Evolutionary conservation across 2,888 invertebrate genomes (phyloP), one percentile per base, ranked within the genome.

Genomic region (Epirrhoe tristata): DNA sequence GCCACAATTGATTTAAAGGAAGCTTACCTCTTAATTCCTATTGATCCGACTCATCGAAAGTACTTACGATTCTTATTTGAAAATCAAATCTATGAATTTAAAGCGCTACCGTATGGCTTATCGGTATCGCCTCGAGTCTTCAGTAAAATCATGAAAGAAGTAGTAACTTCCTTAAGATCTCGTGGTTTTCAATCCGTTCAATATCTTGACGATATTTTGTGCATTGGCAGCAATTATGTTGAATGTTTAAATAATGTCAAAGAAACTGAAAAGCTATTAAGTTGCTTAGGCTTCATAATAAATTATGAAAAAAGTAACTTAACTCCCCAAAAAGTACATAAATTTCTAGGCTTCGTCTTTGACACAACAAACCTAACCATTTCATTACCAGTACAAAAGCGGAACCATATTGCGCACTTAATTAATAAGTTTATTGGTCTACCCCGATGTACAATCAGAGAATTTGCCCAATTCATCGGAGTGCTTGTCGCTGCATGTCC

Each of bases 1-100:
- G 71, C 73, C 2, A 69, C 71, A 1, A 73, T 74, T 6, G 73
- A 76, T 17, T 39, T 76, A 6, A 74, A 75, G 54, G 74, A 76
- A 12, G 51, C 76, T 0, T 76, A 74, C 52, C 56, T 74, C 7
- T 57, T 75, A 12, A 31, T 77, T 6, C 68, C 73, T 5, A 71
- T 76, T 10, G 3, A 12, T n/a, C 12, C 12, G n/a, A 0, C 6
- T 5, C 7, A 66, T 39, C 46, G 66, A 14, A 78, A 74, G 60
- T 76, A 63, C n/a, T 48, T 77, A 43, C 52, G 74, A 17, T 77
- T 77, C 24, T 34, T 68, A 46, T 74, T 70, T 63, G 6, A 60
- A 5, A 14, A 62, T 14, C 39, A 48, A 39, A 59, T 32, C 5
- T 70, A 69, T 17, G 63, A 76, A 55, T 73, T 74, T 52, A 67